Percentiles rank a stretch among this genome's conserved stretches.
Evolutionary conservation across 1,140 invertebrate species (phyloP).

Genomic region (Drosophila bifasciata): DNA sequence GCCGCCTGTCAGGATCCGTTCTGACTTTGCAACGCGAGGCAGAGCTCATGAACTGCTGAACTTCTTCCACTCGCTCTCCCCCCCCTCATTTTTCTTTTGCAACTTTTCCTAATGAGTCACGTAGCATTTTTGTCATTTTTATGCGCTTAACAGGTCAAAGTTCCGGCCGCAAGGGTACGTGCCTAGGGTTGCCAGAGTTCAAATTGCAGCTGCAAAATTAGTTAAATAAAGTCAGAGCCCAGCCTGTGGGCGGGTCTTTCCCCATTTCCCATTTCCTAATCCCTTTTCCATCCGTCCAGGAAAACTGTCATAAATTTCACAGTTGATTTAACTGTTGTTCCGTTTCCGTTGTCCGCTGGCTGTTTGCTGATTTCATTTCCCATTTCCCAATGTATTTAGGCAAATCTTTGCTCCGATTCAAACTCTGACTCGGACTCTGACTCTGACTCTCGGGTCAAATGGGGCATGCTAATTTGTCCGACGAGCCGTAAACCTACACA

Average conservation of each 20-base stretch:
- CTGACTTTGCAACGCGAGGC: conserved; percentile 15
- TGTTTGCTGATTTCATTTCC: conserved; percentile 35
- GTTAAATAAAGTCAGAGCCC: conserved; percentile 55
- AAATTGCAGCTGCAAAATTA: conserved; percentile 73
- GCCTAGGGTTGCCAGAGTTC: conserved; percentile 46
- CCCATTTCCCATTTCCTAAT: background rate
- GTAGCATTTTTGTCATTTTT: conserved; percentile 77
- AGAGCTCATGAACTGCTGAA: conserved; percentile 33
- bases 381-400: conserved; percentile 61
- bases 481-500: conserved; percentile 66
- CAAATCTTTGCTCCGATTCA: conserved; percentile 42
- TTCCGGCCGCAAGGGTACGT: conserved; percentile 61
- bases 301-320: conserved; percentile 72
- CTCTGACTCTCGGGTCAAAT: conserved; percentile 38
- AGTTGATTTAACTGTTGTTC: conserved; percentile 60
- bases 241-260: background rate
- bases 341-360: conserved; percentile 6
- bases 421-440: conserved; percentile 23
- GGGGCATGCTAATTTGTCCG: conserved; percentile 77
- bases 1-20: conserved; percentile 33
- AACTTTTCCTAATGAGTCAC: conserved; percentile 66
- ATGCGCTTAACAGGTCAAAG: conserved; percentile 65
- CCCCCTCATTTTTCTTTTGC: conserved; percentile 13
- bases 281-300: conserved; percentile 8
- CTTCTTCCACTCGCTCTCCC: conserved; percentile 9